phyloP scores from a whole-genome alignment of 2,797 vertebrate genomes.

The Bucorvus abyssinicus region DNA sequence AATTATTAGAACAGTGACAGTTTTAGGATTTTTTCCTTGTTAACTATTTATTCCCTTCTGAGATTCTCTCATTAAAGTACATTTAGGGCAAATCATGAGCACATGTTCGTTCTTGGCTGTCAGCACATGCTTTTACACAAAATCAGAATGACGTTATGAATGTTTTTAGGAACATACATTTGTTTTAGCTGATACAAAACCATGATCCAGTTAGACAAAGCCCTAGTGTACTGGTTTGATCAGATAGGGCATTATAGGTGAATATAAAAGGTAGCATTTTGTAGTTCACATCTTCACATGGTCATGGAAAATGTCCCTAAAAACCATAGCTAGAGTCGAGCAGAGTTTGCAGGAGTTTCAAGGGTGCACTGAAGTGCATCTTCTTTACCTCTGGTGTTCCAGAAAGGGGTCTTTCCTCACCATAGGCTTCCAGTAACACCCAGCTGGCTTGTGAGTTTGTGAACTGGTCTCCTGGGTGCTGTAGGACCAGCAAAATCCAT shows the following conservation, averaged over 20 bases:
- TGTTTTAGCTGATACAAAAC: neutral
- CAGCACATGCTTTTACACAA: neutral
- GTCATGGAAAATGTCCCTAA: neutral
- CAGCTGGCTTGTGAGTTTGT: neutral
- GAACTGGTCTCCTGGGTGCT: neutral
- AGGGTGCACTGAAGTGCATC: neutral
- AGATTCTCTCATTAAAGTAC: neutral
- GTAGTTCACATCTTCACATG: neutral
- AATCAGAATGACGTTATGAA: neutral
- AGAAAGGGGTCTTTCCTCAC: neutral
- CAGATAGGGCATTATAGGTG: neutral
- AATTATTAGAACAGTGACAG: neutral
- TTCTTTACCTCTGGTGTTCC: neutral
- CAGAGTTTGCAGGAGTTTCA: neutral
- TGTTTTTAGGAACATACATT: neutral
- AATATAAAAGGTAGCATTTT: neutral
- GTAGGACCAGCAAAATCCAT: neutral
- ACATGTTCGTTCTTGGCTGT: neutral
- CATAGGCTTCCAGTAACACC: neutral
- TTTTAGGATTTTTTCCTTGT: neutral
- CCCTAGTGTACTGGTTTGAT: neutral
- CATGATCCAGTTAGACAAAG: neutral
- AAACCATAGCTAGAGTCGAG: neutral
- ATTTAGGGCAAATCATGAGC: neutral
- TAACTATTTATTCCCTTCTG: neutral